Evolutionary conservation across 2,888 invertebrate genomes (phyloP).

Genomic region (Antitype chi): DNA sequence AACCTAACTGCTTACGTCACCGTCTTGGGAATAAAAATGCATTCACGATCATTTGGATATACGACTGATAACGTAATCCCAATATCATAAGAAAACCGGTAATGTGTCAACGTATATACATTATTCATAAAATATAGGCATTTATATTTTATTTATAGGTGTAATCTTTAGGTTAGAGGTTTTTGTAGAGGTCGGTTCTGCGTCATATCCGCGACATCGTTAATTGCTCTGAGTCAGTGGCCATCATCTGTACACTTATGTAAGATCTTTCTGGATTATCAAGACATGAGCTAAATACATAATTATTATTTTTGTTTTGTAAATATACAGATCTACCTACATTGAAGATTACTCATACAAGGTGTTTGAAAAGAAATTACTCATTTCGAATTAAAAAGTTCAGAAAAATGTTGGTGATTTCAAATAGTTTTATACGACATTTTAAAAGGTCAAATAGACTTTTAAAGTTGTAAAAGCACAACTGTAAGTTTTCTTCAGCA

Average conservation of each 20-base stretch:
- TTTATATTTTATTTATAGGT: constrained; percentile 29
- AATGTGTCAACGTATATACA: neutral
- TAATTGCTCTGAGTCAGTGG: constrained; percentile 71
- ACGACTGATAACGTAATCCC: constrained; percentile 13
- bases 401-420: neutral
- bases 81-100: neutral
- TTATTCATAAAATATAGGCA: constrained; percentile 24
- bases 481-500: neutral
- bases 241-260: constrained; percentile 57
- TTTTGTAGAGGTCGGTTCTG: constrained; percentile 54
- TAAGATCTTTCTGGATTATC: constrained; percentile 50
- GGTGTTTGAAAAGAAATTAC: neutral
- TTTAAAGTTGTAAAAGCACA: neutral
- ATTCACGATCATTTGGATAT: constrained; percentile 15
- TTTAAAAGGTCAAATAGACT: neutral
- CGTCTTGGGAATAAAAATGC: constrained; percentile 18
- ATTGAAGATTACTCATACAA: constrained; percentile 36
- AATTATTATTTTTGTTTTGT: constrained; percentile 25
- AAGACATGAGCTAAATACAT: constrained; percentile 34
- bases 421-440: neutral
- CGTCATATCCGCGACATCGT: constrained; percentile 72
- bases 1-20: constrained; percentile 14
- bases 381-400: too few species aligned
- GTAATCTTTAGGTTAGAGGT: constrained; percentile 36
- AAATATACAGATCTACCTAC: constrained; percentile 7